Conservation (phyloP, 1,140 invertebrate species). For the Doryteuthis pealeii region DNA sequence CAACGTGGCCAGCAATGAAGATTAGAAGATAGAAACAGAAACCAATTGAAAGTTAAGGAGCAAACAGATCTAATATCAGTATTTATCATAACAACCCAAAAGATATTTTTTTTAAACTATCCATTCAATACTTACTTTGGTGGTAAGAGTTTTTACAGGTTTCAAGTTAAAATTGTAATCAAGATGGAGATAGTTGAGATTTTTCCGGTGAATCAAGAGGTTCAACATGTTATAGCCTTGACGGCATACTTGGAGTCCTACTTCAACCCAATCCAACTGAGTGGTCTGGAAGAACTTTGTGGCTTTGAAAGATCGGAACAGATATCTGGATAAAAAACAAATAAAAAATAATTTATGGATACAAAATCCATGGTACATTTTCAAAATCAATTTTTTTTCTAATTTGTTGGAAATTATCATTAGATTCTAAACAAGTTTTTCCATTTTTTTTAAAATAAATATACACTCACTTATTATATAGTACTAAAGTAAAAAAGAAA, state of each 20-base stretch:
- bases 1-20: too few species aligned
- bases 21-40: too few species aligned
- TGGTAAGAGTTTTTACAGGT: conserved; percentile 98
- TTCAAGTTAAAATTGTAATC: conserved; percentile 99
- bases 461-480: too few species aligned
- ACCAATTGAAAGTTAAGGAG: too few species aligned
- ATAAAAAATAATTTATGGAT: neutral
- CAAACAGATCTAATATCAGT: too few species aligned
- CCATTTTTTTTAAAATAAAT: too few species aligned
- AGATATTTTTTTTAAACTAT: too few species aligned
- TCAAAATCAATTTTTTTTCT: neutral
- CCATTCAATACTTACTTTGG: conserved; percentile 70
- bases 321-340: conserved; percentile 65
- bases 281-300: conserved; percentile 99
- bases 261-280: conserved; percentile 99
- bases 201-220: conserved; percentile 97
- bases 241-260: conserved; percentile 91
- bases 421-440: too few species aligned
- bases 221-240: conserved; percentile 99
- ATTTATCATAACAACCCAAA: too few species aligned
- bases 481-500: too few species aligned
- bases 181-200: conserved; percentile 98
- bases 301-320: conserved; percentile 98
- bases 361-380: neutral
- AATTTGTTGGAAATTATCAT: neutral